Percentiles rank a stretch among this genome's conserved stretches.
Conservation (phyloP, 1,140 invertebrate genomes). For the Magallana angulata region DNA sequence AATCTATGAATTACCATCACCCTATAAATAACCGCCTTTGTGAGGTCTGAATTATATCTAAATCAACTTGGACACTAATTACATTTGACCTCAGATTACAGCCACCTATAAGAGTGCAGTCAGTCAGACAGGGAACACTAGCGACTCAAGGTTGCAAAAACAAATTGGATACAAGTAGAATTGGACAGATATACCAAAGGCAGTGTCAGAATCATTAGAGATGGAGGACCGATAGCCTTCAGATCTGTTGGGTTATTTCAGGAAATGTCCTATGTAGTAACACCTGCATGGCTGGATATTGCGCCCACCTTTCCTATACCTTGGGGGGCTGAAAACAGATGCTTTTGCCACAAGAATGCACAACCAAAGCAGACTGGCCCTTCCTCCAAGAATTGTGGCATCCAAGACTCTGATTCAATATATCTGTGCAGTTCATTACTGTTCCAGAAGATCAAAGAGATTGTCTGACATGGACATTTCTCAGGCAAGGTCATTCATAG, state of each 20-base stretch:
- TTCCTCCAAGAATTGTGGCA: neutral
- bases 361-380: neutral
- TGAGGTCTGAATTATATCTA: neutral
- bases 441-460: neutral
- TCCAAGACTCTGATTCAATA: neutral
- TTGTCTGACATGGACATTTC: neutral
- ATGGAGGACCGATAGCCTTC: neutral
- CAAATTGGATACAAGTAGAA: constrained; percentile 19
- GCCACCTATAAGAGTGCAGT: neutral
- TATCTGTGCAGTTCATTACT: neutral
- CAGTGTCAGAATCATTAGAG: neutral
- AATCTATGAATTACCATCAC: neutral
- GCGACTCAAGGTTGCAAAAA: constrained; percentile 21
- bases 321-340: neutral
- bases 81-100: neutral
- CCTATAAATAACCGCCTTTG: neutral
- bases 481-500: neutral
- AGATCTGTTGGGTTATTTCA: neutral
- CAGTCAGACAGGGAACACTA: neutral
- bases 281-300: neutral
- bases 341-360: constrained; percentile 14
- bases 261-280: neutral
- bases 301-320: neutral
- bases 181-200: constrained; percentile 9
- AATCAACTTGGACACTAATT: constrained; percentile 1